Base-by-base conservation (phyloP, 2,888 invertebrate genomes). In the Plusia festucae region DNA sequence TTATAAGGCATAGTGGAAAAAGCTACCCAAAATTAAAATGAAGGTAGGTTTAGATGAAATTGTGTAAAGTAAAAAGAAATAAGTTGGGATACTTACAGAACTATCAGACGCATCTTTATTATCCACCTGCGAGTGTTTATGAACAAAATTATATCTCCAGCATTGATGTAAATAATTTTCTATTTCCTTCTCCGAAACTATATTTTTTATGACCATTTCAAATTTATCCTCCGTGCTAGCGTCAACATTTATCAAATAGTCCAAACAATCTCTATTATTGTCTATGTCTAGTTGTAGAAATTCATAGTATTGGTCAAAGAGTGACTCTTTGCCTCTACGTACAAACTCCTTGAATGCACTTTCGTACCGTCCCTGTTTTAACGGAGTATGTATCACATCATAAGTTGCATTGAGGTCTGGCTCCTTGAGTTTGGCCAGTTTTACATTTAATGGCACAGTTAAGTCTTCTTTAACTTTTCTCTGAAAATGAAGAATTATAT, bases 191-290 rank as follows among this genome's bases (percentile, higher is more conserved):
- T 92, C 90, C 0, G 91, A 88, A 1, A 87, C 88, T 1, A 86
- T 76, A 64, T 85, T 86, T 53, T 88, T 89, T 1, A 93, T 85
- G 0, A 91, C 87, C 78, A 86, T 79, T 55, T 93, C 92, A 77
- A 93, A 89, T 61, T 94, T 94, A 67, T 93, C 93, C 49, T 94
- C 94, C 0, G 93, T 93, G 62, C 92, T 92, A 0, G 92, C 91
- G 70, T 93, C 83, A 1, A 92, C 83, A 65, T 91, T 91, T 20
- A 86, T 70, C 7, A 95, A 73, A 63, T 91, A 93, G 40, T 92
- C 86, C 32, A 93, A 72, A 5, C 78, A 76, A 22, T 92, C 88
- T 13, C 76, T 80, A 56, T 91, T 87, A 1, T 68, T 71, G 2
- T 84, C 71, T 5, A 67, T 51, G 53, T 90, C 85, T 0, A 62